phyloP scores from a whole-genome alignment of 2,888 invertebrate genomes.

The Acronicta alni region DNA sequence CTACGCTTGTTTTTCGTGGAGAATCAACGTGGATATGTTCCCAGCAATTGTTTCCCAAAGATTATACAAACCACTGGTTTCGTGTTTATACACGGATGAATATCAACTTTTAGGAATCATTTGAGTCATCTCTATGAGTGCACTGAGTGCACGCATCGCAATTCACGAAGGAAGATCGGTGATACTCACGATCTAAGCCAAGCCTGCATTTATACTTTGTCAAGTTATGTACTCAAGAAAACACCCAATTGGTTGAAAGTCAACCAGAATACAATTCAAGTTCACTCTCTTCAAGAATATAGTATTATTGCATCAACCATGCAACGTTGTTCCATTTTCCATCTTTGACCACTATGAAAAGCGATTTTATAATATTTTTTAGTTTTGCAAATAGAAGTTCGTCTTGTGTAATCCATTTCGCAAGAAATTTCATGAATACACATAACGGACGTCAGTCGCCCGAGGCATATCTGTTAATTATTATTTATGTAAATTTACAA shows the following conservation, averaged over 20 bases:
- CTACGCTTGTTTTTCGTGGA: slow-evolving; percentile 19
- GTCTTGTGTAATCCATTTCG: slow-evolving; percentile 59
- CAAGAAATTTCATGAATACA: slow-evolving; percentile 59
- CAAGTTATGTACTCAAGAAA: slow-evolving; percentile 16
- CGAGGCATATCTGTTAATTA: slow-evolving; percentile 59
- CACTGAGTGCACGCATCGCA: slow-evolving; percentile 49
- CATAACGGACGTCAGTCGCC: slow-evolving; percentile 48
- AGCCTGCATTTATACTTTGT: slow-evolving; percentile 31
- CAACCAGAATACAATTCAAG: slow-evolving; percentile 32
- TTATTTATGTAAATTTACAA: slow-evolving; percentile 66
- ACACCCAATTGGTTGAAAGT: slow-evolving; percentile 38
- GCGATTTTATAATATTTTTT: slow-evolving; percentile 6
- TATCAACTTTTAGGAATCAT: slow-evolving; percentile 45
- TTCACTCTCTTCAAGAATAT: slow-evolving; percentile 47
- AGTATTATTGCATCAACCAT: slow-evolving; percentile 36
- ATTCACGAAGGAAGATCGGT: slow-evolving; percentile 55
- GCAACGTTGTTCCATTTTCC: slow-evolving; percentile 12
- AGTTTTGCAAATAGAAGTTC: slow-evolving; percentile 11
- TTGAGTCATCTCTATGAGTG: slow-evolving; percentile 45
- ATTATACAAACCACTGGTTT: slow-evolving; percentile 44
- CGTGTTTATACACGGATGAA: slow-evolving; percentile 40
- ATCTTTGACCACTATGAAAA: slow-evolving; percentile 5
- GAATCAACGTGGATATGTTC: slow-evolving; percentile 31
- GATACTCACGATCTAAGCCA: slow-evolving; percentile 46
- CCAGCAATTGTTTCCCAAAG: slow-evolving; percentile 42